Percentiles rank a stretch among this genome's conserved stretches.
These are phyloP conservation scores for Simalia tracyae DNA, from an alignment of 2,797 vertebrate species.

Conservation along the genomic window DNA sequence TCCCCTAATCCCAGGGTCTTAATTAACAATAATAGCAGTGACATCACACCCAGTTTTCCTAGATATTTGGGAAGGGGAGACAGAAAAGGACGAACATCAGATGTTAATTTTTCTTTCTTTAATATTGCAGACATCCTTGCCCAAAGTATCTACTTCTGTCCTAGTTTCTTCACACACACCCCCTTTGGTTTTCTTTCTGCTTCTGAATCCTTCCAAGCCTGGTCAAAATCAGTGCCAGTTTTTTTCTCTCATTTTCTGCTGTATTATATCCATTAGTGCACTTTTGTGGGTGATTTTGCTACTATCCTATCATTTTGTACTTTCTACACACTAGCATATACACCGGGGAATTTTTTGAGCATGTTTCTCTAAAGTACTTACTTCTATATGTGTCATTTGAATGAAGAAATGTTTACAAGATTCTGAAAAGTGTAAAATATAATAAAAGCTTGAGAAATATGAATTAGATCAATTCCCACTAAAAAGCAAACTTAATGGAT, in stretches of 20 bases:
- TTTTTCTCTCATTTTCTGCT: not conserved
- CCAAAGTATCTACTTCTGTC: not conserved
- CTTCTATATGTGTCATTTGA: not conserved
- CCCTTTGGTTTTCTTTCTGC: not conserved
- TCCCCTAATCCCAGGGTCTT: not conserved
- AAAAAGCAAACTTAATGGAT: slow-evolving; percentile 21
- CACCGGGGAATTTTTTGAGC: not conserved
- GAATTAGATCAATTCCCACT: not conserved
- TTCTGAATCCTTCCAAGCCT: not conserved
- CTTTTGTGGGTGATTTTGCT: not conserved
- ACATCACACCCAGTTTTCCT: not conserved
- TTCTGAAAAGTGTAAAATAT: not conserved
- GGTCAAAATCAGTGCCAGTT: not conserved
- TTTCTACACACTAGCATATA: not conserved
- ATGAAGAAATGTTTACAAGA: slow-evolving; percentile 51
- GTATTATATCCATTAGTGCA: not conserved
- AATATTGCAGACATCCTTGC: not conserved
- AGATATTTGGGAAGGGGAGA: not conserved
- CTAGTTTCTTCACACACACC: not conserved
- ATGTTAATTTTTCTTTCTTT: not conserved
- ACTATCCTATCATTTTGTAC: not conserved
- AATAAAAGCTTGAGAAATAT: not conserved
- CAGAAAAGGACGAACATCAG: not conserved
- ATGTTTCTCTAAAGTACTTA: not conserved
- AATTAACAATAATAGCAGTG: not conserved